Base-by-base conservation (phyloP, 2,888 invertebrate genomes). In the Sylvicola cinctus region DNA sequence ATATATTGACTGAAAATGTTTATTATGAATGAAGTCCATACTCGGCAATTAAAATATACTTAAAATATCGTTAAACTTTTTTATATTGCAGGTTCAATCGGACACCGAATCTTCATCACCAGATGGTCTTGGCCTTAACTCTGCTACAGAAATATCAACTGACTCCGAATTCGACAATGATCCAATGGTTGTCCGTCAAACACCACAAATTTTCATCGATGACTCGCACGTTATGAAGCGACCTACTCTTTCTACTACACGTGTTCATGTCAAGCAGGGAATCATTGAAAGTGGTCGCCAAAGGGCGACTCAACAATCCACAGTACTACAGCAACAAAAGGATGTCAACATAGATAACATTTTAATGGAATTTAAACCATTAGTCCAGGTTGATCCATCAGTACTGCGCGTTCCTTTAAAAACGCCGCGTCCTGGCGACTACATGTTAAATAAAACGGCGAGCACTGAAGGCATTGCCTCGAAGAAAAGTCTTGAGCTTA, bases 101-200 rank as follows among this genome's bases (percentile, higher is more conserved):
- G 73, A 72, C 45, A 69, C 72, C 31, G 62, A 62, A 40, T 61
- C 65, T 41, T 69, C 71, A 44, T 70, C 74, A 46, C 68, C 76
- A 39, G 70, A 73, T 42, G 75, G 75, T 45, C 71, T 72, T 47
- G 71, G 74, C 43, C 74, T 76, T 43, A 85, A 85, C 46, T 85
- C 84, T 6, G 85, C 83, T 3, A 87, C 87, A 2, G 87, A 87
- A 63, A 87, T 87, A 45, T 85, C 85, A 32, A 87, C 87, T 0
- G 87, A 88, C 60, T 87, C 87, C 16, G 87, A 88, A 60, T 87
- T 88, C 50, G 87, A 83, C 42, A 75, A 81, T 41, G 84, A 85
- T 48, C 76, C 77, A 15, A 71, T 72, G 2, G 50, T 51, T 37
- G 51, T 52, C 16, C 69, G 74, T 34, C 72, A 75, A 41, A 69